Evolutionary conservation across 2,888 invertebrate genomes (phyloP).

Genomic region (Xanthorhoe spadicearia): DNA sequence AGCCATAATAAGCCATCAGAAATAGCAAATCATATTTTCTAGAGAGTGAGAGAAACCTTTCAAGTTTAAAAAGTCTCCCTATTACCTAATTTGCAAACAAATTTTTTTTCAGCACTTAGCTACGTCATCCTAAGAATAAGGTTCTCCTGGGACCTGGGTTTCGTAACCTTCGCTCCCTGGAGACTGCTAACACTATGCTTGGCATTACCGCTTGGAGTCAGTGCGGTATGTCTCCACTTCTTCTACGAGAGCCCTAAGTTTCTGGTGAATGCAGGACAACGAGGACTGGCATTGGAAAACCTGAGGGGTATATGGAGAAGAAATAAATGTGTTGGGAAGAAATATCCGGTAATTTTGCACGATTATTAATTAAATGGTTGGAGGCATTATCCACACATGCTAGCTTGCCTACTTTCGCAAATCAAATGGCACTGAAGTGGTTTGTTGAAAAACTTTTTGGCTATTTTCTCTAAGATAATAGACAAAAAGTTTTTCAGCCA

Average conservation of each 20-base stretch:
- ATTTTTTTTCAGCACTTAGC: slow-evolving; percentile 26
- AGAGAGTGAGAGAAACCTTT: not conserved
- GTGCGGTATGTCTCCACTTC: slow-evolving; percentile 79
- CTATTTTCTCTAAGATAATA: too few species aligned
- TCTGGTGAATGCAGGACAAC: slow-evolving; percentile 84
- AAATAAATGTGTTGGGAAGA: slow-evolving; percentile 67
- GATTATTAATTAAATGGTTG: too few species aligned
- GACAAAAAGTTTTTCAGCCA: too few species aligned
- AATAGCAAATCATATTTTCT: too few species aligned
- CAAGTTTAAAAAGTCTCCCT: not conserved
- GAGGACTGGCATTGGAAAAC: slow-evolving; percentile 83
- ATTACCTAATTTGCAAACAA: too few species aligned
- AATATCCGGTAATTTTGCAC: slow-evolving; percentile 45
- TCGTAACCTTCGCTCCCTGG: slow-evolving; percentile 59
- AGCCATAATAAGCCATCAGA: too few species aligned
- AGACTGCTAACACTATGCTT: slow-evolving; percentile 59
- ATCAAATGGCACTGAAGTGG: too few species aligned
- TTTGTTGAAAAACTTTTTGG: too few species aligned
- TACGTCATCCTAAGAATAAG: slow-evolving; percentile 20
- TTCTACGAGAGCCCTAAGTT: slow-evolving; percentile 90
- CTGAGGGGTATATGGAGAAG: slow-evolving; percentile 82
- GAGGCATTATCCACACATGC: too few species aligned
- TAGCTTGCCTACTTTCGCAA: too few species aligned
- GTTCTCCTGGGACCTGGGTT: slow-evolving; percentile 47
- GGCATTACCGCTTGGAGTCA: slow-evolving; percentile 83